Conservation (phyloP, 2,888 invertebrate species). For the Erebia epiphron region DNA sequence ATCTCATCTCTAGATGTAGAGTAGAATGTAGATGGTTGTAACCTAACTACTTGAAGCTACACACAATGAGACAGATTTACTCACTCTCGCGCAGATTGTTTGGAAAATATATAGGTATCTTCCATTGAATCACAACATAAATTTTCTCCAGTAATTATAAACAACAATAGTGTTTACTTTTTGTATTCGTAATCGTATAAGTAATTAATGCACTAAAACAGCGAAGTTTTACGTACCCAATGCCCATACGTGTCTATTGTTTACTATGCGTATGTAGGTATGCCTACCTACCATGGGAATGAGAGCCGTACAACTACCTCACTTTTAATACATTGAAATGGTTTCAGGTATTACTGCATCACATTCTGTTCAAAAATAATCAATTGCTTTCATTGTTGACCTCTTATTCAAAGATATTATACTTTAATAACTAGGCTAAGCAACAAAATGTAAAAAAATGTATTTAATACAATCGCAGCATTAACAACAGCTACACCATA, state of each 20-base stretch:
- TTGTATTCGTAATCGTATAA: conserved; percentile 10
- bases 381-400: background rate
- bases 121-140: conserved; percentile 10
- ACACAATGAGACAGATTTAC: background rate
- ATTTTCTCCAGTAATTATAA: conserved; percentile 25
- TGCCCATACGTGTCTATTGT: conserved; percentile 1
- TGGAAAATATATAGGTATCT: conserved; percentile 16
- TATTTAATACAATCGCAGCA: no score
- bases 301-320: background rate
- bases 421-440: no score
- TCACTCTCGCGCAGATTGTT: conserved; percentile 14
- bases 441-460: no score
- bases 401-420: no score
- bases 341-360: background rate
- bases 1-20: no score
- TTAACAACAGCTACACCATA: no score
- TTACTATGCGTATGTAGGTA: background rate
- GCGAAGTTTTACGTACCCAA: background rate
- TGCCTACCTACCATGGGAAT: conserved; percentile 9
- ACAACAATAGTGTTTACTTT: conserved; percentile 26
- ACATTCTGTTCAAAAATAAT: no score
- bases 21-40: no score
- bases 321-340: background rate
- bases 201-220: background rate
- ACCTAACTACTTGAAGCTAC: background rate